These are phyloP conservation scores for Zonotrichia albicollis DNA, from an alignment of 2,797 vertebrate genomes.

Conservation along the genomic window DNA sequence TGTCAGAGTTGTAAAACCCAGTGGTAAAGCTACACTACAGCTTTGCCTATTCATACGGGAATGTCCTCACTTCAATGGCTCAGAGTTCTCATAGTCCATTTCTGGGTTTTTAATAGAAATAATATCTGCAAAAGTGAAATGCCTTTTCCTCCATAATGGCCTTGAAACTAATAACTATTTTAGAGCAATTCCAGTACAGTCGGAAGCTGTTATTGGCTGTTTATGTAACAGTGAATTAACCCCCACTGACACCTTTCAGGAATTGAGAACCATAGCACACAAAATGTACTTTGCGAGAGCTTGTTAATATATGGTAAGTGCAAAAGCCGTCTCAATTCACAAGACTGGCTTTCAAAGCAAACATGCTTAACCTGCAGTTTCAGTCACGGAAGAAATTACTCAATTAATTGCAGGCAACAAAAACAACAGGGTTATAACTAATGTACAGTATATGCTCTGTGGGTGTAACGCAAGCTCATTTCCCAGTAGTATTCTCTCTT, in stretches of 20 bases:
- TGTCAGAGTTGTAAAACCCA: not conserved
- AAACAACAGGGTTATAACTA: slow-evolving; percentile 56
- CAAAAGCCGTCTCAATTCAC: slow-evolving; percentile 4
- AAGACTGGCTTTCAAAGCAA: slow-evolving; percentile 32
- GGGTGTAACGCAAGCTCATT: slow-evolving; percentile 25
- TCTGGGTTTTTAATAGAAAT: not conserved
- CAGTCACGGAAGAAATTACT: slow-evolving; percentile 60
- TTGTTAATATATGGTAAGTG: not conserved
- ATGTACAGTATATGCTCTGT: slow-evolving; percentile 45
- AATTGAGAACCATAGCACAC: not conserved
- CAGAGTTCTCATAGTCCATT: not conserved
- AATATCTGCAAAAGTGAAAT: not conserved
- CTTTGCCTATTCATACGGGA: not conserved
- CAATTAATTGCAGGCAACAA: slow-evolving; percentile 60
- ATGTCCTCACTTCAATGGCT: not conserved
- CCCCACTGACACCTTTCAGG: slow-evolving; percentile 40
- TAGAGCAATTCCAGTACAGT: slow-evolving; percentile 32
- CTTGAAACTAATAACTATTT: slow-evolving; percentile 52
- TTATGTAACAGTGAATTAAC: slow-evolving; percentile 63
- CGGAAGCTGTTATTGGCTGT: slow-evolving; percentile 36
- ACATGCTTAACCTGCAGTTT: slow-evolving; percentile 53
- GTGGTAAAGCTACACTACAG: not conserved
- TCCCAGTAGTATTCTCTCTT: slow-evolving; percentile 18
- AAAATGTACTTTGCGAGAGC: not conserved
- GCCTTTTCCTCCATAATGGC: not conserved